Evolutionary conservation across 2,113 vertebrate species (phyloP), one percentile per base, ranked within the genome.

Genomic region (Microcebus griseorufus): DNA sequence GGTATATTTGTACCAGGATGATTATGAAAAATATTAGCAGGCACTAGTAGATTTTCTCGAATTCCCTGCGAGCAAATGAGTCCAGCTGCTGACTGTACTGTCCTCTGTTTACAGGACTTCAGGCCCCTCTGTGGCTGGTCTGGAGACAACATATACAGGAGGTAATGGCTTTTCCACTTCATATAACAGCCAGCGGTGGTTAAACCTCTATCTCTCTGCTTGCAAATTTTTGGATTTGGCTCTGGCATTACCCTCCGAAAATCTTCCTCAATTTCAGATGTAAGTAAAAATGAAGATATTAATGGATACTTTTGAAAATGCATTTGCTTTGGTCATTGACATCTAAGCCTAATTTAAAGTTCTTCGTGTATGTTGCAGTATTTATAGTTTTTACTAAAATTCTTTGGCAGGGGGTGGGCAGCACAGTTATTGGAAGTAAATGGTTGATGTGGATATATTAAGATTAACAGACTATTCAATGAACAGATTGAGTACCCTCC

Each of bases 231-330:
- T 99, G 98, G 99, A 99, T 96, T 99, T 99, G 98, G 99, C 99
- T 95, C 97, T 99, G 83, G 99, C 99, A 58, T 98, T 99, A 90
- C 99, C 99, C 16, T 99, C 99, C 13, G 99, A 99, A 98, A 99
- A 99, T 98, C 99, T 99, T 96, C 99, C 99, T 95, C 99, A 99
- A 96, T 99, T 99, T 98, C 99, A 99, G 98, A 99, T 99, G 99
- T 99, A 98, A 99, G 99, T 99, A 98, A 94, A 97, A 96, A 16
- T 58, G 89, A 89, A 27, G 55, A 64, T 1, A 1, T 39, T 80
- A 55, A 87, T 76, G 25, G 0, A 7, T 90, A 80, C 62, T 94
- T 96, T 75, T 64, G 4, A 17, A 78, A 75, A 92, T 85, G 27
- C 9, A 60, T 93, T 95, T 96, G 20, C 51, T 95, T 94, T 97